These are phyloP conservation scores for Achlya flavicornis DNA, from an alignment of 2,888 invertebrate genomes.

Conservation along the genomic window DNA sequence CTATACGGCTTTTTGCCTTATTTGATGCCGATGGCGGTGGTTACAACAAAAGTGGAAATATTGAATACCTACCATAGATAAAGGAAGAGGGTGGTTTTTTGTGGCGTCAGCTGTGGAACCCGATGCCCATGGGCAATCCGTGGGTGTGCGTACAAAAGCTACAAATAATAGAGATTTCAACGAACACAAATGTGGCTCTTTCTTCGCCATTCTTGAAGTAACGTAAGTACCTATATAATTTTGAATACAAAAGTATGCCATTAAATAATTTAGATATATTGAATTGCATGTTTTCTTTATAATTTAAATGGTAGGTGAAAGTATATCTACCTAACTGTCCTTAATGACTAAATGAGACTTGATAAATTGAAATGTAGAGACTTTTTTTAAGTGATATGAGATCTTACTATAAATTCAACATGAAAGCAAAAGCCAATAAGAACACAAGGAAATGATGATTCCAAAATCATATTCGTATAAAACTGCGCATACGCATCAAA, in stretches of 20 bases:
- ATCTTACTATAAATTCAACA: too few species aligned
- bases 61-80: slow-evolving; percentile 46
- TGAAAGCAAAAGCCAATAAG: neutral
- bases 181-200: slow-evolving; percentile 17
- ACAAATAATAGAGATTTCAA: slow-evolving; percentile 53
- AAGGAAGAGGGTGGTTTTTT: slow-evolving; percentile 69
- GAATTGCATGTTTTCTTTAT: neutral
- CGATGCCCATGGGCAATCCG: slow-evolving; percentile 36
- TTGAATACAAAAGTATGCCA: neutral
- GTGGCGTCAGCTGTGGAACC: slow-evolving; percentile 72
- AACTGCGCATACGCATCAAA: slow-evolving; percentile 18
- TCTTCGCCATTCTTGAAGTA: slow-evolving; percentile 3
- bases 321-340: too few species aligned
- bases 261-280: neutral
- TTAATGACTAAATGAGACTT: too few species aligned
- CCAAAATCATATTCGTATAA: slow-evolving; percentile 20
- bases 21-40: neutral
- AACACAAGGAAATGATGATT: neutral
- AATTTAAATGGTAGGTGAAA: too few species aligned
- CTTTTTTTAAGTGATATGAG: too few species aligned
- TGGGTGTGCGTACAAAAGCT: slow-evolving; percentile 44
- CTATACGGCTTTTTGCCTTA: neutral
- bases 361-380: too few species aligned
- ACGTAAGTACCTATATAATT: neutral
- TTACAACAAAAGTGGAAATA: slow-evolving; percentile 31